Conservation (phyloP, 2,113 vertebrate species). For the Thomomys bottae region DNA sequence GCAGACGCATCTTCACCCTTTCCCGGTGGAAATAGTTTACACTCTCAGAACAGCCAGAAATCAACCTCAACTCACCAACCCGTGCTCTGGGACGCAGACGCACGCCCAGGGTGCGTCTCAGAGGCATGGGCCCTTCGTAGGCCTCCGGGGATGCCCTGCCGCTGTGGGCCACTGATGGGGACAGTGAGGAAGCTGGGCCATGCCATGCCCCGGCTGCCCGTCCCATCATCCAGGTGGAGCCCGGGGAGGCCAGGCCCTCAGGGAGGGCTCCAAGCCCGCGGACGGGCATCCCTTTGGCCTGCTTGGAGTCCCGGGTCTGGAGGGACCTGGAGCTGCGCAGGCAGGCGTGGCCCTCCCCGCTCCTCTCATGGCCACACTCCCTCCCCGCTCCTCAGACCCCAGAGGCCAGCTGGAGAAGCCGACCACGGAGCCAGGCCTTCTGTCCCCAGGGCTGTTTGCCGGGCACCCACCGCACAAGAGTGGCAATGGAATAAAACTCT, state of each 20-base stretch:
- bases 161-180: neutral
- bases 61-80: neutral
- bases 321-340: too few species aligned
- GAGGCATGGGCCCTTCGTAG: neutral
- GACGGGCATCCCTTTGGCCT: too few species aligned
- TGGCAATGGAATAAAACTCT: conserved; percentile 56
- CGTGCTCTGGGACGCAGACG: neutral
- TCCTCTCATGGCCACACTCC: too few species aligned
- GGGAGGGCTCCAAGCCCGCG: too few species aligned
- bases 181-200: too few species aligned
- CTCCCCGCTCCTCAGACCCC: neutral
- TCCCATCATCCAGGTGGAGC: too few species aligned
- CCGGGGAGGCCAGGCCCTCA: too few species aligned
- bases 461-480: neutral
- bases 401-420: neutral
- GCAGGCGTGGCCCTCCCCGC: too few species aligned
- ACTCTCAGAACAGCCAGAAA: neutral
- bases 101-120: neutral
- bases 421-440: neutral
- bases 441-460: neutral
- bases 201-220: too few species aligned
- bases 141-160: neutral
- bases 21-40: neutral
- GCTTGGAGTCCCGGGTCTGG: too few species aligned
- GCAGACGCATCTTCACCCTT: neutral